A percentile compares a stretch with the other conserved stretches of the same genome.
These are phyloP conservation scores for Fringilla coelebs DNA, from an alignment of 2,797 vertebrate species.

Conservation along the genomic window DNA sequence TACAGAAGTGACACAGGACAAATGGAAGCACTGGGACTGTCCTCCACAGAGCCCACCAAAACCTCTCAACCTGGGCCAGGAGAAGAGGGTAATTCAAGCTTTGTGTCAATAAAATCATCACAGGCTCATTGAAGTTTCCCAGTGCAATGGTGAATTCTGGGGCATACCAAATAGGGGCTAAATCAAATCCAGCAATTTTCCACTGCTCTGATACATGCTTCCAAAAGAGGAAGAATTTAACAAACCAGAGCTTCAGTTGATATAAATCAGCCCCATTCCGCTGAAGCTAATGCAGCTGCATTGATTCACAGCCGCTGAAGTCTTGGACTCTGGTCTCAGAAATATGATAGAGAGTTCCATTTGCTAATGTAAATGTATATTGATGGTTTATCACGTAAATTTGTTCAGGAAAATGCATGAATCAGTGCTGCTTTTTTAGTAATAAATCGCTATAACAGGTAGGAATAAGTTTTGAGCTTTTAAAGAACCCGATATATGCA, in stretches of 20 bases:
- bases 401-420: constrained; percentile 73
- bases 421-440: constrained; percentile 67
- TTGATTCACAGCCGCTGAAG: constrained; percentile 37
- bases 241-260: background rate
- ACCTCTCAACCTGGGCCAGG: background rate
- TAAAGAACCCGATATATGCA: background rate
- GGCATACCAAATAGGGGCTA: background rate
- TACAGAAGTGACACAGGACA: background rate
- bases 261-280: constrained; percentile 24
- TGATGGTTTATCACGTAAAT: constrained; percentile 69
- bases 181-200: constrained; percentile 31
- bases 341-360: constrained; percentile 43
- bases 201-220: background rate
- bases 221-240: constrained; percentile 23
- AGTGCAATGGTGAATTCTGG: background rate
- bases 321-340: background rate
- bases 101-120: background rate
- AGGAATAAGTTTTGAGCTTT: constrained; percentile 56
- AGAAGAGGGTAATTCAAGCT: background rate
- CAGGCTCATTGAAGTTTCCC: background rate
- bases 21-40: background rate
- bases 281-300: constrained; percentile 12
- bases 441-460: constrained; percentile 46
- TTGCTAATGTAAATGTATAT: constrained; percentile 58
- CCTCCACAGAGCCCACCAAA: background rate